Conservation (phyloP, 37 sponge, comb jelly and placozoan genomes). For the Beroe forskalii region DNA sequence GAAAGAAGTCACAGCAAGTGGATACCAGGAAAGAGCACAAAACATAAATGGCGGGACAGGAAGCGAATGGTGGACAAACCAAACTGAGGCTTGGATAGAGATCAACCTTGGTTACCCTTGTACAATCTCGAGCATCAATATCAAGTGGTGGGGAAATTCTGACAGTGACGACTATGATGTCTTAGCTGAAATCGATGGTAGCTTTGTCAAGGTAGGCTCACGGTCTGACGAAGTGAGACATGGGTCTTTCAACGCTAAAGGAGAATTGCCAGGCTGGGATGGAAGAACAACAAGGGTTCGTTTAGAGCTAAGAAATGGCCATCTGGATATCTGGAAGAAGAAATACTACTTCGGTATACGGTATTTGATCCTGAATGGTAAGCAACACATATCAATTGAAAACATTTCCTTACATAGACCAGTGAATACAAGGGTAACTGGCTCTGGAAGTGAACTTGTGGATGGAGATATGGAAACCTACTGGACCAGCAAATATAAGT, state of each 20-base stretch:
- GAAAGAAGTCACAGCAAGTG: background rate
- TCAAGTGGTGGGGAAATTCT: background rate
- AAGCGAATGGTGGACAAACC: too few relatives aligned
- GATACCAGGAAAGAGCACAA: background rate
- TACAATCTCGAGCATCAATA: background rate
- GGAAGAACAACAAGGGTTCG: background rate
- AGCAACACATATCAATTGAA: background rate
- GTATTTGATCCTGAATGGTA: background rate
- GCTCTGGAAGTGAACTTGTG: background rate
- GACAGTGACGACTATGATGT: background rate
- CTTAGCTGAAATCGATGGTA: background rate
- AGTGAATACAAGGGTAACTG: background rate
- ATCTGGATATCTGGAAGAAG: background rate
- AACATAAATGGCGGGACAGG: too few relatives aligned
- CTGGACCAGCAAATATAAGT: background rate
- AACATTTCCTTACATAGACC: background rate
- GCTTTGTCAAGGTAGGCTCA: background rate
- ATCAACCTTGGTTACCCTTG: background rate
- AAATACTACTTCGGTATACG: background rate
- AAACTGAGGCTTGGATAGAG: background rate
- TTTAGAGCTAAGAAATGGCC: background rate
- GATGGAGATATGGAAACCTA: background rate
- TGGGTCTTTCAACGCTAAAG: background rate
- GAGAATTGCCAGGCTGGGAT: background rate
- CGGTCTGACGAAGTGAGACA: background rate